phyloP scores from a whole-genome alignment of 2,113 vertebrate genomes.

The Xenopus tropicalis region DNA sequence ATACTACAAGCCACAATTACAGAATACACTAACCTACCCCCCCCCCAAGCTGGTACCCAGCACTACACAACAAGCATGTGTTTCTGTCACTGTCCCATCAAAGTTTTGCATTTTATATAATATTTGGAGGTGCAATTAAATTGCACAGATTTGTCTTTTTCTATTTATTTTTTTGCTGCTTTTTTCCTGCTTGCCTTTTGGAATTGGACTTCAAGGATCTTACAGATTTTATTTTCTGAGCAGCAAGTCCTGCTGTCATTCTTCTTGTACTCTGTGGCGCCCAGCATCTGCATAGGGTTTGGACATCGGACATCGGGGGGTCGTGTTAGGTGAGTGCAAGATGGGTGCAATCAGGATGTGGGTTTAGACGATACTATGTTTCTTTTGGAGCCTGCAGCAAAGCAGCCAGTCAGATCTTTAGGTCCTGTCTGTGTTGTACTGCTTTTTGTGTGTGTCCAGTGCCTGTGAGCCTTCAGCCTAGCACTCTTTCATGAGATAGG shows the following conservation, averaged over 20 bases:
- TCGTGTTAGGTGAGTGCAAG: constrained; percentile 30
- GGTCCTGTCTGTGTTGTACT: no score
- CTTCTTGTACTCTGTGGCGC: not conserved
- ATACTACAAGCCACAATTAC: no score
- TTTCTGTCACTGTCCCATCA: not conserved
- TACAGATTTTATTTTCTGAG: not conserved
- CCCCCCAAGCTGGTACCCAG: not conserved
- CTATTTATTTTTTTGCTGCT: not conserved
- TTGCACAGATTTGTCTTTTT: not conserved
- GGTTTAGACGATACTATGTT: not conserved
- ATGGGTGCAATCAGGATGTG: not conserved
- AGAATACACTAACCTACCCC: no score
- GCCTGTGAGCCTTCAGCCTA: not conserved
- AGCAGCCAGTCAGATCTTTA: not conserved
- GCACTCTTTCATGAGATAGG: not conserved
- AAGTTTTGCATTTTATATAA: not conserved
- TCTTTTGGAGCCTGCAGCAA: not conserved
- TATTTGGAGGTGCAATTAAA: not conserved
- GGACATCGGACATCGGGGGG: constrained; percentile 18
- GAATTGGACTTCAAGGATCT: not conserved
- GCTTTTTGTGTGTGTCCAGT: no score
- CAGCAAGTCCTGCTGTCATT: not conserved
- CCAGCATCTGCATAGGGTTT: not conserved
- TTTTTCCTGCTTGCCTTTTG: not conserved
- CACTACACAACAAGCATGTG: not conserved